Evolutionary conservation across 2,113 vertebrate genomes (phyloP).

Genomic region (Carassius gibelio): DNA sequence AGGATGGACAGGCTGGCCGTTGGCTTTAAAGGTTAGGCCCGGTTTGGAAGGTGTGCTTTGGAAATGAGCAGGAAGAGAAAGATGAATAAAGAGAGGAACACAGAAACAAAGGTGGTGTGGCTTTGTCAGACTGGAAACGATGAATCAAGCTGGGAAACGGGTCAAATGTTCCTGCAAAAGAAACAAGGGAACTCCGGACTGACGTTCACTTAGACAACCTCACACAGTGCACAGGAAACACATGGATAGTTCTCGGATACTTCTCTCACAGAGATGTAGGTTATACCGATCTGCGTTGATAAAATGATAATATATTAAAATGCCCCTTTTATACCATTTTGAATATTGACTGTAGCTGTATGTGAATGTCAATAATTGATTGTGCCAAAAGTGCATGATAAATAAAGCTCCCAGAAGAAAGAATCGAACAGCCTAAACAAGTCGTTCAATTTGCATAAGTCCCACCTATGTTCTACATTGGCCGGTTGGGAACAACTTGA

Average conservation of each 20-base stretch:
- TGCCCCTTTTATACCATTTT: no score
- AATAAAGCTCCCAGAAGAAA: no score
- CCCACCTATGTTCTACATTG: no score
- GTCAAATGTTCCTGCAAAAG: constrained; percentile 53
- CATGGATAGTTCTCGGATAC: constrained; percentile 3
- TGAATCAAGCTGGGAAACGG: constrained; percentile 51
- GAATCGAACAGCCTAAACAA: no score
- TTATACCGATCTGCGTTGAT: background rate
- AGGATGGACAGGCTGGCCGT: constrained; percentile 59
- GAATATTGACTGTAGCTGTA: no score
- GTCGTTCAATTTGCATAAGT: no score
- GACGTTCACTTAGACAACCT: constrained; percentile 41
- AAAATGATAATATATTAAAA: no score
- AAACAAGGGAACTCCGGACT: constrained; percentile 27
- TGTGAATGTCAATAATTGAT: no score
- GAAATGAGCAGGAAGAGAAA: constrained; percentile 23
- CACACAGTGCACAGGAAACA: constrained; percentile 28
- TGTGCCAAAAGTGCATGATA: no score
- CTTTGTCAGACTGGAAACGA: constrained; percentile 44
- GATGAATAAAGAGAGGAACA: constrained; percentile 14
- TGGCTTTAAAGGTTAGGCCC: constrained; percentile 53
- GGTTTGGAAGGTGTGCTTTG: constrained; percentile 40
- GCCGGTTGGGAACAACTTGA: no score
- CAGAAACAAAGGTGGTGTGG: constrained; percentile 14
- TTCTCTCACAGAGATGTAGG: constrained; percentile 9